A percentile compares a stretch with the other conserved stretches of the same genome.
Evolutionary conservation across 2,113 vertebrate genomes (phyloP).

Genomic region (Ranitomeya imitator): DNA sequence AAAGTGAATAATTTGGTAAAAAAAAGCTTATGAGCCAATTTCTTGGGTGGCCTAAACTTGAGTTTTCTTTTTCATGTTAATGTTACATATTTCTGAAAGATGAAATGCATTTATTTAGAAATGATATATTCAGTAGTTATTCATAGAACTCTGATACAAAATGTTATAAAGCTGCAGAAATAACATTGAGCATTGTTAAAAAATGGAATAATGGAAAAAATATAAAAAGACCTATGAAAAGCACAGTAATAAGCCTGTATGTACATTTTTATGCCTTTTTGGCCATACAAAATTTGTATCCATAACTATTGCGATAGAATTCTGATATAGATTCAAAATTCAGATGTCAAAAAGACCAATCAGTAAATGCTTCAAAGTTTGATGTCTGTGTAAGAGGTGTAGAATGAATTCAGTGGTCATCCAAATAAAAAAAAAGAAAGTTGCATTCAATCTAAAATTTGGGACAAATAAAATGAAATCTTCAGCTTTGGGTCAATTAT

Average conservation of each 20-base stretch:
- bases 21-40: slow-evolving; percentile 9
- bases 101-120: not conserved
- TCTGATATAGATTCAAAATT: not conserved
- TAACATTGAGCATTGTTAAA: not conserved
- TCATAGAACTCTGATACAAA: not conserved
- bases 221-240: not conserved
- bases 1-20: slow-evolving; percentile 17
- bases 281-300: not conserved
- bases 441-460: not conserved
- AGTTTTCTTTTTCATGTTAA: not conserved
- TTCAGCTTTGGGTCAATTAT: not conserved
- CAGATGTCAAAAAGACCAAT: not conserved
- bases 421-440: not conserved
- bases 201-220: not conserved
- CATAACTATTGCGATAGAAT: not conserved
- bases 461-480: not conserved
- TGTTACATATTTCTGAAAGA: not conserved
- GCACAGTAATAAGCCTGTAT: not conserved
- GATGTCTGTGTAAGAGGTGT: not conserved
- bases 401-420: not conserved
- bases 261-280: not conserved
- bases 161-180: not conserved
- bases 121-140: not conserved
- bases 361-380: not conserved
- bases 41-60: slow-evolving; percentile 29